Base-by-base conservation (phyloP, 1,140 invertebrate species). In the Caenorhabditis briggsae region DNA sequence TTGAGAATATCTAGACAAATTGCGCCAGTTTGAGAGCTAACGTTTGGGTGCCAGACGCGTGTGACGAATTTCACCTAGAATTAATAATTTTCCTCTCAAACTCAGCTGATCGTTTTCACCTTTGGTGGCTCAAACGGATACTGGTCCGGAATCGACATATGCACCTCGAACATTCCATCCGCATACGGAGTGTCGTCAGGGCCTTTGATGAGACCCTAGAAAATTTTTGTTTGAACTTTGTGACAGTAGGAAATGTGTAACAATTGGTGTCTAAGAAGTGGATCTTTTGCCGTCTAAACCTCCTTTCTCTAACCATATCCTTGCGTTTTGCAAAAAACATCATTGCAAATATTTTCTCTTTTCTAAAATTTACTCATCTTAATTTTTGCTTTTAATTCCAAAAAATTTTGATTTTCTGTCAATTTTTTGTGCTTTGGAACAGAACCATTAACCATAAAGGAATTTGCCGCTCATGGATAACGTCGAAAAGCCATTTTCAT, bases 11-110 rank as follows among this genome's bases (percentile, higher is more conserved):
- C 98, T 92, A 99, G 94, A 93, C 98, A 99, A 92, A 99, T 99
- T 61, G 96, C 97, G 85, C 98, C 98, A 43, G 98, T 99, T 8
- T 98, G 97, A 41, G 97, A 98, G 82, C 97, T 98, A 90, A 99
- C 98, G 94, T 99, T 99, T 78, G 98, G 98, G 94, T 99, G 98
- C 98, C 98, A 99, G 92, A 99, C 97, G 94, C 96, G 97, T 86
- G 98, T 99, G 88, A 97, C 95, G 94, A 99, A 99, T 88, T 92
- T 92, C 33, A 94, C 93, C 93, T 94, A 43, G 14, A 65, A 14
- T 20, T 6, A 86, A 70, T 65, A 83, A 25, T 33, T 41, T 58
- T 18, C 16, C 50, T 64, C 20, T 33, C 33, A 33, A 33, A 33
- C 33, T 33, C 33, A 2, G 33, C 33, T 3, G 3, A 2, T 33